phyloP scores from a whole-genome alignment of 1,140 invertebrate species.

The Solenopsis invicta region DNA sequence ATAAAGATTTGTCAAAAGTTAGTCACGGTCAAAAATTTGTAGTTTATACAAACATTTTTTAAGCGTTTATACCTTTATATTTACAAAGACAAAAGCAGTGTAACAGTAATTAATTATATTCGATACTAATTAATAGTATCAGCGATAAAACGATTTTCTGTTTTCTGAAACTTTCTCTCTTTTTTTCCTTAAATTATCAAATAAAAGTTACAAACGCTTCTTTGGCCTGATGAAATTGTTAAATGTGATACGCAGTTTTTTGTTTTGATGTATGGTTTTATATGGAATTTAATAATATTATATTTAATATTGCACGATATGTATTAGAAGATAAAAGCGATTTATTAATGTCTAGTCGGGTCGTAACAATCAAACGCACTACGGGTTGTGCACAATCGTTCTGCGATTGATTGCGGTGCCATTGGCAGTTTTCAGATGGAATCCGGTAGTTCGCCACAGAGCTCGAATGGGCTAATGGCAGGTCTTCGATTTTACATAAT shows the following conservation, averaged over 20 bases:
- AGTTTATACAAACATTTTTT: neutral
- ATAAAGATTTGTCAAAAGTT: neutral
- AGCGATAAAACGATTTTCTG: neutral
- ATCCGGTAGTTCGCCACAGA: neutral
- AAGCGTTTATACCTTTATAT: neutral
- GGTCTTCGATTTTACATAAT: slow-evolving; percentile 6
- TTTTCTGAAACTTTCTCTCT: neutral
- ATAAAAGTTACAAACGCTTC: neutral
- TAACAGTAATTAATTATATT: neutral
- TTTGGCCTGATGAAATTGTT: neutral
- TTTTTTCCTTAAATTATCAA: neutral
- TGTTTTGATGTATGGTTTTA: neutral
- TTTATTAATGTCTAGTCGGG: slow-evolving; percentile 9
- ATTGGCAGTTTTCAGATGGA: slow-evolving; percentile 8
- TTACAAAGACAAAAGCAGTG: neutral
- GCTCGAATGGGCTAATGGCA: neutral
- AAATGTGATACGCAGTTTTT: neutral
- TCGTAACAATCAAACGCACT: neutral
- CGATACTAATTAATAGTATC: neutral
- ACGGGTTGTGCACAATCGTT: neutral
- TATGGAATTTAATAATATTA: neutral
- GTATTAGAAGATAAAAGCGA: neutral
- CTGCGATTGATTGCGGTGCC: slow-evolving; percentile 19
- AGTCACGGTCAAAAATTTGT: neutral
- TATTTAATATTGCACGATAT: neutral